Conservation (phyloP, 2,888 invertebrate species). For the Kuschelorhynchus macadamiae region DNA sequence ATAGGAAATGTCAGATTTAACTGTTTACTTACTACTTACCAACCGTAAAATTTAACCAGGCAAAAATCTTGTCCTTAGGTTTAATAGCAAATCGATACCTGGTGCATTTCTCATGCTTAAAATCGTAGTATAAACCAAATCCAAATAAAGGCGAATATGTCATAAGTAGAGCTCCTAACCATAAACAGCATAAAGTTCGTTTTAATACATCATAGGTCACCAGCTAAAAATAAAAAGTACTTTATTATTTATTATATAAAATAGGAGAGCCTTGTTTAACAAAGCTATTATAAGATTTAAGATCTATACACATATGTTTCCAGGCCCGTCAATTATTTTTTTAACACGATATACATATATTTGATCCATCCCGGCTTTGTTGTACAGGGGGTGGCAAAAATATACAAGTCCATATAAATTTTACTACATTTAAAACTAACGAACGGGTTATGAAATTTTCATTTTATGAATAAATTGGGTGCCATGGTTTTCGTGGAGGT, state of each 20-base stretch:
- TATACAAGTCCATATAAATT: neutral
- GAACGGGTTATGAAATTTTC: too few relatives aligned
- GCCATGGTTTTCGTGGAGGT: too few relatives aligned
- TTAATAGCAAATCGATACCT: constrained; percentile 63
- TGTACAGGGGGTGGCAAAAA: too few relatives aligned
- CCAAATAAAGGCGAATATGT: constrained; percentile 84
- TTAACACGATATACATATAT: too few relatives aligned
- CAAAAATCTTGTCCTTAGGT: constrained; percentile 78
- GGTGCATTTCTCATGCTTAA: constrained; percentile 70
- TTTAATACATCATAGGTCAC: constrained; percentile 85
- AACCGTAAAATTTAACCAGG: constrained; percentile 81
- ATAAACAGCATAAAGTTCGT: constrained; percentile 78
- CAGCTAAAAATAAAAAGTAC: constrained; percentile 73
- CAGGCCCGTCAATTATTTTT: too few relatives aligned
- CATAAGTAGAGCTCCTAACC: constrained; percentile 78
- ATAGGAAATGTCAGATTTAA: too few relatives aligned
- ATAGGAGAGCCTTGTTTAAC: neutral
- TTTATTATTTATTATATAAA: neutral
- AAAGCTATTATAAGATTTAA: too few relatives aligned
- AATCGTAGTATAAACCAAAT: constrained; percentile 80
- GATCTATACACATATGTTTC: too few relatives aligned
- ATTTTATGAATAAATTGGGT: too few relatives aligned
- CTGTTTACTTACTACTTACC: too few relatives aligned
- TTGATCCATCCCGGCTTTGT: too few relatives aligned
- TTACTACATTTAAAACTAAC: too few relatives aligned